Conservation (phyloP, 2,797 vertebrate genomes). For the Tenualosa thibaudeaui region DNA sequence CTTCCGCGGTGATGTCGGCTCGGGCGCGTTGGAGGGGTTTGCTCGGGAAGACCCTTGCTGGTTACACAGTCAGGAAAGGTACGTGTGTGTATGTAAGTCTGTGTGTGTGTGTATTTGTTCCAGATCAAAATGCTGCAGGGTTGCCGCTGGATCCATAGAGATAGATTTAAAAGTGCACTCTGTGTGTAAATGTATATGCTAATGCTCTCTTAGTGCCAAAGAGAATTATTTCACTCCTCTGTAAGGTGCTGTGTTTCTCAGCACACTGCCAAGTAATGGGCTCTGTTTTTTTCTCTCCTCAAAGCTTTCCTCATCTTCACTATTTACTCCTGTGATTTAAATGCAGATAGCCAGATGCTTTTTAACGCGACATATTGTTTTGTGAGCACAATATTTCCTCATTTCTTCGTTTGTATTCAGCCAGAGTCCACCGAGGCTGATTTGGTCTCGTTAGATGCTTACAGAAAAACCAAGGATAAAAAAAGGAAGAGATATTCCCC, state of each 20-base stretch:
- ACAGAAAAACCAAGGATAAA: background rate
- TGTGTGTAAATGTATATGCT: conserved; percentile 23
- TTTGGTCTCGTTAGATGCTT: background rate
- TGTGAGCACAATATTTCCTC: conserved; percentile 1
- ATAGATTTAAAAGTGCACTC: conserved; percentile 6
- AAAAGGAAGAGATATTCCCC: conserved; percentile 53
- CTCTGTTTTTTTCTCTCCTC: background rate
- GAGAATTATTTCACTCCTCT: background rate
- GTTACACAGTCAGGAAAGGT: conserved; percentile 32
- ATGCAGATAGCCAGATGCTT: conserved; percentile 17
- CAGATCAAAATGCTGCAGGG: conserved; percentile 15
- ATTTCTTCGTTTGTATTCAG: conserved; percentile 27
- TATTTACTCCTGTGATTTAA: conserved; percentile 16
- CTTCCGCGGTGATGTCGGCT: conserved; percentile 27
- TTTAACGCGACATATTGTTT: background rate
- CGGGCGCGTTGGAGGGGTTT: background rate
- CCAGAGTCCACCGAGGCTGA: conserved; percentile 3
- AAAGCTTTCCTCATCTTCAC: background rate
- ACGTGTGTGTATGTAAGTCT: conserved; percentile 16
- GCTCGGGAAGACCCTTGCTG: conserved; percentile 16
- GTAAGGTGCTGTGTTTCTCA: conserved; percentile 26
- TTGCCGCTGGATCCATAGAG: background rate
- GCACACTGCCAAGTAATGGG: conserved; percentile 29
- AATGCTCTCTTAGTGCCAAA: background rate
- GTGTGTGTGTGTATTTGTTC: background rate